Base-by-base conservation (phyloP, 1,140 invertebrate genomes). In the Zophobas morio region DNA sequence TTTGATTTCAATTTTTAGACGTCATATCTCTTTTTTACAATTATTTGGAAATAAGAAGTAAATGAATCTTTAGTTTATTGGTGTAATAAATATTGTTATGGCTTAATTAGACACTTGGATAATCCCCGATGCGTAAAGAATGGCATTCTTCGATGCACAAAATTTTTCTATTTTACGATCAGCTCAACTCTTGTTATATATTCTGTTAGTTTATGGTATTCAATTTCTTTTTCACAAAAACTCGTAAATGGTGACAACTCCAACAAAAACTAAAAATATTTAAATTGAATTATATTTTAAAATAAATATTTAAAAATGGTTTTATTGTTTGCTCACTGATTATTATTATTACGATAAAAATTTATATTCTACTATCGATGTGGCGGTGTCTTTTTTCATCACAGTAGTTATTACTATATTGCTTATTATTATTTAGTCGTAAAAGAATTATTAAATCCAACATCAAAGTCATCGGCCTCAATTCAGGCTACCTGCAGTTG, bases 21-120 rank as follows among this genome's bases (percentile, higher is more conserved):
- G 49, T 51, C 49, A 51, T 51, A 51, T 51, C 49, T 51, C 3
- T 6, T 51, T 51, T 51, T 51, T 51, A 51, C n/a, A 51, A 20
- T 51, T 51, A 4, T 51, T 51, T 51, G 49, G 20, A 51, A 51
- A 51, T 51, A 51, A 51, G 20, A 2, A 51, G 49, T 51, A 51
- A 20, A 4, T 2, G 4, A 51, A 51, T 51, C 4, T 51, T 6
- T 6, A 51, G 6, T 51, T 51, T 6, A 6, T 51, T 4, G n/a
- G 4, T 51, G 49, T 6, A 5, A 51, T 51, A 51, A 51, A 51
- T 20, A 20, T 20, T 20, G 3, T 46, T 46, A 46, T 20, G n/a
- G 20, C 20, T 51, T 51, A 51, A 51, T 51, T 51, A n/a, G 49
- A 20, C n/a, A 20, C 20, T 20, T 51, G 4, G 49, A 51, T 51